These are phyloP conservation scores for Parnassius mnemosyne DNA, from an alignment of 2,888 invertebrate species.

Conservation along the genomic window DNA sequence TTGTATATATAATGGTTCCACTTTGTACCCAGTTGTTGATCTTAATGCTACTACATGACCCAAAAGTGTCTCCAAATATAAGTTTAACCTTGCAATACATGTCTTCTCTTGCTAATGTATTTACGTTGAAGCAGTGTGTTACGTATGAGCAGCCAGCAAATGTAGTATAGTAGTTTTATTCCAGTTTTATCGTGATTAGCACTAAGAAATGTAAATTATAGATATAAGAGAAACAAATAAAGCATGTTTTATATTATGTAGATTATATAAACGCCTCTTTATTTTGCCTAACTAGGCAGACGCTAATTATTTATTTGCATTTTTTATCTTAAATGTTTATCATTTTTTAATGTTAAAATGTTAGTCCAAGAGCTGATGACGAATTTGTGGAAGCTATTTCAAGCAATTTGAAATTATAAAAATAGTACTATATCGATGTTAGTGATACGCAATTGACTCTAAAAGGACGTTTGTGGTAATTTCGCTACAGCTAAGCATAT, in stretches of 20 bases:
- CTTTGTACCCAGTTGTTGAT: slow-evolving; percentile 10
- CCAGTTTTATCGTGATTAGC: slow-evolving; percentile 62
- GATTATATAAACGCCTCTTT: slow-evolving; percentile 70
- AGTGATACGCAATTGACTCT: too few species aligned
- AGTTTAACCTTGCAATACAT: slow-evolving; percentile 24
- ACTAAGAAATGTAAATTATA: slow-evolving; percentile 74
- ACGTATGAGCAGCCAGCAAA: slow-evolving; percentile 46
- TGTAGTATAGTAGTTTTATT: slow-evolving; percentile 63
- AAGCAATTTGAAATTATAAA: too few species aligned
- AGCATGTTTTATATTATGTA: slow-evolving; percentile 80
- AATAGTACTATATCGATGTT: too few species aligned
- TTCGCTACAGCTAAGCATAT: too few species aligned
- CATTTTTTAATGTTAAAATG: slow-evolving; percentile 67
- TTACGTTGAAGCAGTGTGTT: slow-evolving; percentile 43
- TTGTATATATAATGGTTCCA: slow-evolving; percentile 28
- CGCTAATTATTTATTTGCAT: slow-evolving; percentile 80
- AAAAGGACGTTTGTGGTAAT: too few species aligned
- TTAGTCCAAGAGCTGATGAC: too few species aligned
- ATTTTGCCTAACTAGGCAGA: slow-evolving; percentile 64
- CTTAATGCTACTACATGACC: slow-evolving; percentile 24
- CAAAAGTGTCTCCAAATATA: slow-evolving; percentile 31
- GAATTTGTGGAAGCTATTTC: too few species aligned
- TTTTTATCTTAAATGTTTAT: slow-evolving; percentile 72
- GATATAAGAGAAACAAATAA: slow-evolving; percentile 64
- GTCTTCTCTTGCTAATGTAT: slow-evolving; percentile 9